Base-by-base conservation (phyloP, 2,888 invertebrate species). In the Smittia sp. region DNA sequence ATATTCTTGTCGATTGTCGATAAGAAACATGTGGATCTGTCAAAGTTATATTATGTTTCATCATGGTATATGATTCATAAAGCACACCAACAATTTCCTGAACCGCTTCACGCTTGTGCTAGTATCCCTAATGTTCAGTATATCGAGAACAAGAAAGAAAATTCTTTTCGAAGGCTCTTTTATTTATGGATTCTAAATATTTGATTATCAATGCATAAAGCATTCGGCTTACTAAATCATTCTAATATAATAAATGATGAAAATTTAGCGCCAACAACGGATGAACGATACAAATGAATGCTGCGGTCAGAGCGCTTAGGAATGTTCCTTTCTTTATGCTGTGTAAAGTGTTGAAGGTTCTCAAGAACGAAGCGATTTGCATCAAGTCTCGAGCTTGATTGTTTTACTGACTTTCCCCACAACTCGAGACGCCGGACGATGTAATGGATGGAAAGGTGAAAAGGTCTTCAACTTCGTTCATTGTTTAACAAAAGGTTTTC, bases 111-210 rank as follows among this genome's bases (percentile, higher is more conserved):
- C 13, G 39, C 39, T 39, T 39, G 39, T 9, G 13, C 39, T n/a
- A n/a, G n/a, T n/a, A n/a, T n/a, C n/a, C n/a, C n/a, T n/a, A n/a
- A n/a, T n/a, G n/a, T n/a, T n/a, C n/a, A 9, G 32, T 9, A 3
- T 3, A 32, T 3, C 32, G 9, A 32, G 32, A 32, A 46, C 46
- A 46, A 46, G 46, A 63, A 63, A 63, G 15, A 62, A n/a, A n/a
- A n/a, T 52, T 18, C 7, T 58, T 20, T 20, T 18, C 18, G 46
- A 46, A n/a, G 58, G n/a, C 22, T 18, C n/a, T 63, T 11, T 63
- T 22, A 69, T 72, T 72, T 62, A 72, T 72, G 24, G 72, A 72
- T 72, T 72, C 72, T 62, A 72, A 72, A 72, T 72, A 72, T 72
- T 72, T 72, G 72, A 72, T 72, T 62, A 72, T 62, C 38, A 62